These are phyloP conservation scores for Sebastes dallii DNA, from an alignment of 2,797 vertebrate species.

Conservation along the genomic window DNA sequence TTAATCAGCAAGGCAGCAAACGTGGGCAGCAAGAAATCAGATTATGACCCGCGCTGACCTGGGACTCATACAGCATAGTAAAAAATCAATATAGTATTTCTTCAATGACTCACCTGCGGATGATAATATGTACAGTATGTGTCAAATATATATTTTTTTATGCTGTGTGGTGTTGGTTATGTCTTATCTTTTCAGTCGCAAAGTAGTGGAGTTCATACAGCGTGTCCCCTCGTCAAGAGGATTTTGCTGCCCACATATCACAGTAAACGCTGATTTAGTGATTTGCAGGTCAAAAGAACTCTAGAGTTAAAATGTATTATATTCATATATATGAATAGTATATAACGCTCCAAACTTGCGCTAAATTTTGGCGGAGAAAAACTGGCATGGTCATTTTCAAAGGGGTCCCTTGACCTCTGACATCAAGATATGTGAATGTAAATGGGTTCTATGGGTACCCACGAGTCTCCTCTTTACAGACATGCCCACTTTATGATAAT, in stretches of 20 bases:
- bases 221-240: not conserved
- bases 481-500: too few relatives aligned
- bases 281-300: not conserved
- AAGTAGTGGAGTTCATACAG: not conserved
- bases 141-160: not conserved
- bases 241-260: not conserved
- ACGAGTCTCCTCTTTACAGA: too few relatives aligned
- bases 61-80: conserved; percentile 33
- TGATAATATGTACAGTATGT: not conserved
- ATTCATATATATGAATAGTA: too few relatives aligned
- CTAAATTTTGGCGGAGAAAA: too few relatives aligned
- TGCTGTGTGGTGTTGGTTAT: not conserved
- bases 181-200: not conserved
- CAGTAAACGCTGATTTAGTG: not conserved
- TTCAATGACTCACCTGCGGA: not conserved
- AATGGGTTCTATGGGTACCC: too few relatives aligned
- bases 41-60: conserved; percentile 44
- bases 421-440: too few relatives aligned
- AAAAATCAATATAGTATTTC: not conserved
- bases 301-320: too few relatives aligned
- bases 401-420: too few relatives aligned
- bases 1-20: conserved; percentile 74
- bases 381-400: too few relatives aligned
- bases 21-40: conserved; percentile 73
- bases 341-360: too few relatives aligned